phyloP scores from a whole-genome alignment of 2,888 invertebrate genomes.

The Drosophila neotestacea region DNA sequence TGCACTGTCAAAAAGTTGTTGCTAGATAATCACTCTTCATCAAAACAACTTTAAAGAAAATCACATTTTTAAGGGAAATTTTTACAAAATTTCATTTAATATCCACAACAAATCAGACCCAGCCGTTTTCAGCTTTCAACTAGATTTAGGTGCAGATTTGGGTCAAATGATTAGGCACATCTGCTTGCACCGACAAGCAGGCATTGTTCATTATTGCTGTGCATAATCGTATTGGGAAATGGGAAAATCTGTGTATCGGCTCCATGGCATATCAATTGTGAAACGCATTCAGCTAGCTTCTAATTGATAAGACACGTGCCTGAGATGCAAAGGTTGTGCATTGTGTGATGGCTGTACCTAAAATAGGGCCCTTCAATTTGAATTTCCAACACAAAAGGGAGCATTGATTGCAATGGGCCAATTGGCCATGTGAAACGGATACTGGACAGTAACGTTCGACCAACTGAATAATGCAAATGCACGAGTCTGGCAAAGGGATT shows the following conservation, averaged over 20 bases:
- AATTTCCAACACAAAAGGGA: slow-evolving; percentile 31
- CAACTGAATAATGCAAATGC: slow-evolving; percentile 62
- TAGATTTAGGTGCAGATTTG: not conserved
- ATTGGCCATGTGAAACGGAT: slow-evolving; percentile 51
- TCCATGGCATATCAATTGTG: slow-evolving; percentile 3
- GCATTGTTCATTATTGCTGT: slow-evolving; percentile 5
- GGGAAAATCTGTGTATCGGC: slow-evolving; percentile 9
- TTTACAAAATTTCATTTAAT: not conserved
- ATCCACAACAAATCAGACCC: not conserved
- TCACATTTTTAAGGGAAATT: not conserved
- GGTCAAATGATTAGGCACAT: slow-evolving; percentile 6
- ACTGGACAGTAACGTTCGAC: slow-evolving; percentile 30
- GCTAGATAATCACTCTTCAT: slow-evolving; percentile 7
- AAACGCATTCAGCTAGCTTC: slow-evolving; percentile 9
- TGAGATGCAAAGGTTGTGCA: slow-evolving; percentile 16
- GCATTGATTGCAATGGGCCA: slow-evolving; percentile 32
- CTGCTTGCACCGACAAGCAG: not conserved
- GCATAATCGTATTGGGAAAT: slow-evolving; percentile 7
- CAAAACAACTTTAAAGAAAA: slow-evolving; percentile 1
- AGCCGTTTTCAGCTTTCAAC: not conserved
- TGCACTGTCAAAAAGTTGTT: not conserved
- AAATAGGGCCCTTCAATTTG: slow-evolving; percentile 7
- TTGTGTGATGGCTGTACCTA: not conserved
- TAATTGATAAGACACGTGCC: slow-evolving; percentile 44
- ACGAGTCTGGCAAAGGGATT: slow-evolving; percentile 10